Percentiles rank a stretch among this genome's conserved stretches.
Evolutionary conservation across 2,797 vertebrate species (phyloP).

Genomic region (Ammospiza maritima): DNA sequence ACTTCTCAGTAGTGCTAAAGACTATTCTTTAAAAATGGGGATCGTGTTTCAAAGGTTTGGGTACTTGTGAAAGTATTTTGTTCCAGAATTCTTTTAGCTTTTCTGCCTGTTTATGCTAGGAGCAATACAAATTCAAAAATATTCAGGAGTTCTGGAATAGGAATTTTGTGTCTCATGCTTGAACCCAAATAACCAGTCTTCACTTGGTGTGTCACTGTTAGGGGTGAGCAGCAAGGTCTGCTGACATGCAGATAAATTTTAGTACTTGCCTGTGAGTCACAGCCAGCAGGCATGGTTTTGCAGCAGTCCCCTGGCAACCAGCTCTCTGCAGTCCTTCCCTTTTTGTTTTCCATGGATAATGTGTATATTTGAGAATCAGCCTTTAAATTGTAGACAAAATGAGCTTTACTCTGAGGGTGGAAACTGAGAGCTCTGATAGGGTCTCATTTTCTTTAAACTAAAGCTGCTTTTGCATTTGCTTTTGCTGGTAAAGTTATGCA

Average conservation of each 20-base stretch:
- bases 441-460: neutral
- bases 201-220: neutral
- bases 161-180: neutral
- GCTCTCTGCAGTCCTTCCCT: constrained; percentile 3
- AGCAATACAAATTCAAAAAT: neutral
- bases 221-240: neutral
- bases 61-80: neutral
- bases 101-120: neutral
- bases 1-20: neutral
- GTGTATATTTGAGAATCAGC: neutral
- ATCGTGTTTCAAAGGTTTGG: neutral
- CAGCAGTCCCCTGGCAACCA: constrained; percentile 53
- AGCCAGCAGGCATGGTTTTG: constrained; percentile 3
- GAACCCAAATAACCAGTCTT: neutral
- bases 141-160: neutral
- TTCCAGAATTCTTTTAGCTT: neutral
- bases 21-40: neutral
- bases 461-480: constrained; percentile 16
- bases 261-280: constrained; percentile 25
- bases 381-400: neutral
- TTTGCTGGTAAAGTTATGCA: neutral
- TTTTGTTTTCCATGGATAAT: neutral
- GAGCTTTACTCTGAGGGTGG: neutral
- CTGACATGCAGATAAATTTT: constrained; percentile 21
- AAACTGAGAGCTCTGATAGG: neutral